Conservation (phyloP, 2,888 invertebrate species). For the Endomychus coccineus region DNA sequence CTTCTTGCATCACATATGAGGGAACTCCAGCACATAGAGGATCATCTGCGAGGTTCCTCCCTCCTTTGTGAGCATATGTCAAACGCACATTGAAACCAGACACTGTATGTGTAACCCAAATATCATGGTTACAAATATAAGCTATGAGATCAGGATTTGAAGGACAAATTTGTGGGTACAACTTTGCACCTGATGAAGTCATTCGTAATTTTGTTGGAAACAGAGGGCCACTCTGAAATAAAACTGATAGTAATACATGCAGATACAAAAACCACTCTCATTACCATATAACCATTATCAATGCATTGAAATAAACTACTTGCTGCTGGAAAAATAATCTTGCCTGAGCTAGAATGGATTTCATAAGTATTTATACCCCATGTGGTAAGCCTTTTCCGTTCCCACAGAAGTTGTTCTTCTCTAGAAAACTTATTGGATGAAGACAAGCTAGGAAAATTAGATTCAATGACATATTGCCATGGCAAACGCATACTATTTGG, state of each 20-base stretch:
- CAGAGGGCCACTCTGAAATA: constrained; percentile 51
- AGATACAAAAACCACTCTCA: constrained; percentile 20
- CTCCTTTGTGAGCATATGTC: constrained; percentile 63
- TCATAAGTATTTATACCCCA: constrained; percentile 95
- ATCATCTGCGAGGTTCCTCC: constrained; percentile 66
- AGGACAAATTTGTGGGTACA: constrained; percentile 81
- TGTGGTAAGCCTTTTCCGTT: constrained; percentile 82
- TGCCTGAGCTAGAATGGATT: constrained; percentile 70
- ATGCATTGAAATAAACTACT: constrained; percentile 81
- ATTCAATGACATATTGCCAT: constrained; percentile 79
- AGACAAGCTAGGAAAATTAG: constrained; percentile 59
- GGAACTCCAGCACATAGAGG: constrained; percentile 91
- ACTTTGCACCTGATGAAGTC: constrained; percentile 57
- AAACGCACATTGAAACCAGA: constrained; percentile 63
- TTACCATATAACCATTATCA: constrained; percentile 64
- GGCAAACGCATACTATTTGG: constrained; percentile 51
- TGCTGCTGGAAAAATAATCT: constrained; percentile 85
- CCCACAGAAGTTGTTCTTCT: constrained; percentile 87
- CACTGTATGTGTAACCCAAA: constrained; percentile 74
- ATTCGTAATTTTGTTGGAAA: constrained; percentile 64
- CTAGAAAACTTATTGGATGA: constrained; percentile 58
- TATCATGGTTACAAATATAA: constrained; percentile 82
- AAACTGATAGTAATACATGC: not conserved
- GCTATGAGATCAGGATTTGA: constrained; percentile 74
- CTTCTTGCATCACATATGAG: constrained; percentile 97